Percentiles rank a stretch among this genome's conserved stretches.
Evolutionary conservation across 2,888 invertebrate genomes (phyloP).

Genomic region (Smittia aterrima): DNA sequence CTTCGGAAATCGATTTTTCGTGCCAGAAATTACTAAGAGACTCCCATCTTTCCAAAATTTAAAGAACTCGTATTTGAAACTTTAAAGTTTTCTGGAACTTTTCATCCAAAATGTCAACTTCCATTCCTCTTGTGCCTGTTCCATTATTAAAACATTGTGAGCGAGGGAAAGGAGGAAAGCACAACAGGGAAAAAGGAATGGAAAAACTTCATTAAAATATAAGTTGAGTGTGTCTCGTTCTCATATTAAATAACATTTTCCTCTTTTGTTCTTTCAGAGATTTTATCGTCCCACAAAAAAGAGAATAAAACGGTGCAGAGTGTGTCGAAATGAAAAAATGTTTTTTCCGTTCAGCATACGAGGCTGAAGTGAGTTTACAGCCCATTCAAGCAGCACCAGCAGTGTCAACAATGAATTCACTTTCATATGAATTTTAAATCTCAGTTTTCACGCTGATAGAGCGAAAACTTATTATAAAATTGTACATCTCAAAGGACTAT

Average conservation of each 20-base stretch:
- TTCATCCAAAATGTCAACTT: not conserved
- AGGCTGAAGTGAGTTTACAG: not conserved
- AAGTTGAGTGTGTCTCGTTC: slow-evolving; percentile 25
- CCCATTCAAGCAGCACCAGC: not conserved
- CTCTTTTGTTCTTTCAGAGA: slow-evolving; percentile 2
- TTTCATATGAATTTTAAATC: slow-evolving; percentile 17
- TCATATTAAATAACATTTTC: slow-evolving; percentile 26
- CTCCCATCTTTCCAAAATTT: no score
- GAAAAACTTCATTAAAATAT: slow-evolving; percentile 24
- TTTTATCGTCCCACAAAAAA: not conserved
- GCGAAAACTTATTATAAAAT: not conserved
- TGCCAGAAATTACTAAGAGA: no score
- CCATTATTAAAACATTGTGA: slow-evolving; percentile 8
- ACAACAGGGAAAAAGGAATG: not conserved
- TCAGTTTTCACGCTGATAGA: not conserved
- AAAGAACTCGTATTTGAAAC: no score
- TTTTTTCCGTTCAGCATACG: not conserved
- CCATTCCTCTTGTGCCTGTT: not conserved
- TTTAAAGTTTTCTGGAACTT: not conserved
- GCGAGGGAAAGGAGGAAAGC: not conserved
- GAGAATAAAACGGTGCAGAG: not conserved
- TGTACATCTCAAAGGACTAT: not conserved
- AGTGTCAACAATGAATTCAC: slow-evolving; percentile 2
- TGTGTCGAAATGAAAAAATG: not conserved
- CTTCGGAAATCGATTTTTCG: no score